These are phyloP conservation scores for Spatulosminthurus flaviceps DNA, from an alignment of 2,888 invertebrate genomes.

Conservation along the genomic window DNA sequence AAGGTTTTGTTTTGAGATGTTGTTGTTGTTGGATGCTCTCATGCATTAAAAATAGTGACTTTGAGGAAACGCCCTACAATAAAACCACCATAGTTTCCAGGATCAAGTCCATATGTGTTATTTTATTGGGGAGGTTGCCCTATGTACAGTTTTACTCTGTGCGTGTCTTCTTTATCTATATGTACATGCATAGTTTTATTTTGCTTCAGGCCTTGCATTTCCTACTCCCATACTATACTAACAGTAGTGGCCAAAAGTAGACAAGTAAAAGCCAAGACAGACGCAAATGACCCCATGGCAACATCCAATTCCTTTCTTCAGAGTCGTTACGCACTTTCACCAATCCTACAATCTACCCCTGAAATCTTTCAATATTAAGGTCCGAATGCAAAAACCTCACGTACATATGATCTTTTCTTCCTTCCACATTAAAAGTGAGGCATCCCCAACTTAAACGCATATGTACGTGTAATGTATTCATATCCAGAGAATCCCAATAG, in stretches of 20 bases:
- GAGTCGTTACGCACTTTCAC: background rate
- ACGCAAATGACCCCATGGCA: constrained; percentile 35
- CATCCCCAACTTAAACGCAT: too few species aligned
- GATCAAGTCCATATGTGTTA: constrained; percentile 26
- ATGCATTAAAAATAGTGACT: constrained; percentile 49
- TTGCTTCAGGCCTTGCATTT: too few species aligned
- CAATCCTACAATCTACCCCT: constrained; percentile 8
- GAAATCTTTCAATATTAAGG: constrained; percentile 5
- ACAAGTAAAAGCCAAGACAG: background rate
- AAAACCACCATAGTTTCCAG: constrained; percentile 45
- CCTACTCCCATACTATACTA: too few species aligned
- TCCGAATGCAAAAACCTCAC: too few species aligned
- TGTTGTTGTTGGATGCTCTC: constrained; percentile 6
- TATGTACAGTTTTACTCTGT: background rate
- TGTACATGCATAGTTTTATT: too few species aligned
- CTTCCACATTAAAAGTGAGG: too few species aligned
- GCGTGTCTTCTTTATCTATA: background rate
- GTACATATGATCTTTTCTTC: too few species aligned
- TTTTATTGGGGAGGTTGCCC: too few species aligned
- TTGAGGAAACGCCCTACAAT: constrained; percentile 53
- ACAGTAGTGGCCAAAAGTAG: too few species aligned
- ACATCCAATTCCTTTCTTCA: constrained; percentile 19
- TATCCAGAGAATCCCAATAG: too few species aligned
- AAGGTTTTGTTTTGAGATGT: background rate
- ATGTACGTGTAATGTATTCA: too few species aligned